Base-by-base conservation (phyloP, 2,888 invertebrate species). In the Chrysotoxum bicinctum region DNA sequence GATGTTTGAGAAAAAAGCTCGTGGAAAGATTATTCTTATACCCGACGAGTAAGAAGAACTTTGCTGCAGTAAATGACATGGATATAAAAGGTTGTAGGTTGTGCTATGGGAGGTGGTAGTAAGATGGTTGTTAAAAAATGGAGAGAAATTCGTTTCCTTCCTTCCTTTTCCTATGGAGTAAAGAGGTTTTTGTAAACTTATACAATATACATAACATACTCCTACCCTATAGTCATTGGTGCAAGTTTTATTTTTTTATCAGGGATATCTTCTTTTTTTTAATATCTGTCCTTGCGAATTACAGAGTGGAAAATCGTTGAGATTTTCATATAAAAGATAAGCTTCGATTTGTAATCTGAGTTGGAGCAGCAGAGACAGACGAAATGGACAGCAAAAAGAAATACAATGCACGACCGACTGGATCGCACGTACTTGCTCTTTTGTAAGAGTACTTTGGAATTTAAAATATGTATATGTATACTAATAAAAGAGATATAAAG, bases 281-380 rank as follows among this genome's bases (percentile, higher is more conserved):
- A 70, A 62, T 73, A 68, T 76, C 68, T 40, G 52, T 52, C 85
- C 68, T 72, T 54, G 62, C 73, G 76, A 80, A 72, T 80, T 85
- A 80, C 76, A 50, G 40, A 85, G 85, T 85, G 76, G 56, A 76
- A 80, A 72, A 68, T 73, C 76, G 45, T 68, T 40, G 76, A 85
- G 76, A 85, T 85, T 80, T 76, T 70, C 56, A 23, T 70, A 76
- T 80, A 85, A 80, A 72, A 80, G 72, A 85, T 85, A 76, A 85
- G 80, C 80, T 85, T 80, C 85, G 80, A 80, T 85, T 80, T 76
- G 40, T 60, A 72, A 60, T 72, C 32, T 2, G 12, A 37, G 52
- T 70, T 43, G 32, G 21, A 40, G 73, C 23, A 78, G 64, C 21
- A 35, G 40, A 70, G 69, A 74, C 40, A 56, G 68, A 66, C n/a